Conservation (phyloP, 1,140 invertebrate species). For the Rhizoglyphus robini region DNA sequence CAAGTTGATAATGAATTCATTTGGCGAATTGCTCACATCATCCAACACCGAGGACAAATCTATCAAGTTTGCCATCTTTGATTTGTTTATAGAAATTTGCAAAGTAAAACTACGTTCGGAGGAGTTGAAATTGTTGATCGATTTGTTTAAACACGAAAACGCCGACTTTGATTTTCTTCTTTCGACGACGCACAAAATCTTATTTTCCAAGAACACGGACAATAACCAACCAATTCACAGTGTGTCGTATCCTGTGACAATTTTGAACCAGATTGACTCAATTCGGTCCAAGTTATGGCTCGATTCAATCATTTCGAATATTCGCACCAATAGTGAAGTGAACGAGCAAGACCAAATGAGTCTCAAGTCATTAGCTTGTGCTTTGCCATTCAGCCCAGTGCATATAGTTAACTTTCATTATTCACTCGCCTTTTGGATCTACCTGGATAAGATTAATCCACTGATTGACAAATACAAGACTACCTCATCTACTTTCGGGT, state of each 20-base stretch:
- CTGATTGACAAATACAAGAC: slow-evolving; percentile 9
- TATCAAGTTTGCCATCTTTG: slow-evolving; percentile 8
- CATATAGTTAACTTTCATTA: not conserved
- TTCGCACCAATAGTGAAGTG: not conserved
- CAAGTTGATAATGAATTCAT: not conserved
- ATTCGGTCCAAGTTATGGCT: not conserved
- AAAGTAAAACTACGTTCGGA: not conserved
- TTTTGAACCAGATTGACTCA: not conserved
- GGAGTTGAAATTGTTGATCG: slow-evolving; percentile 12
- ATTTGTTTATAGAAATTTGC: slow-evolving; percentile 12
- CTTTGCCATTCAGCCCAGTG: not conserved
- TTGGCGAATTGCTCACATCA: not conserved
- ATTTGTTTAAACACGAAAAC: slow-evolving; percentile 15
- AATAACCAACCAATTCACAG: not conserved
- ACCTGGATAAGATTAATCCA: not conserved
- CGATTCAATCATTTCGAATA: not conserved
- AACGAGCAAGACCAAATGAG: not conserved
- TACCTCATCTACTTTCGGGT: too few species aligned
- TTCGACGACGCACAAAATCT: not conserved
- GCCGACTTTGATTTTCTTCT: slow-evolving; percentile 15
- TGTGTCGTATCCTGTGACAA: not conserved
- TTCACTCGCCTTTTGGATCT: not conserved
- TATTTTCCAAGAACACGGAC: not conserved
- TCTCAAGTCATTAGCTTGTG: not conserved
- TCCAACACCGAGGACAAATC: not conserved